Conservation (phyloP, 2,113 vertebrate genomes). For the Oryzias javanicus region DNA sequence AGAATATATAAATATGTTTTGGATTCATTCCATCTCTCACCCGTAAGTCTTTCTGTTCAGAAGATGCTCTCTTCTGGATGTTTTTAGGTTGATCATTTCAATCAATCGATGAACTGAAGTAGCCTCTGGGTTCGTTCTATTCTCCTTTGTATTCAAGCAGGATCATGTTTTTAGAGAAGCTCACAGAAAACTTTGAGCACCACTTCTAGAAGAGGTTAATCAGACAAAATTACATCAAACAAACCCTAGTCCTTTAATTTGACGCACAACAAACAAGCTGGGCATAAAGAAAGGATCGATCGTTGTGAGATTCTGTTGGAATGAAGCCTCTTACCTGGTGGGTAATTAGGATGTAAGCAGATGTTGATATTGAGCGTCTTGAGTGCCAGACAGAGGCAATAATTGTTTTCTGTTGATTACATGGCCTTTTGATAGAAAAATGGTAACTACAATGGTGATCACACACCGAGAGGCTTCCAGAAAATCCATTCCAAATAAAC, state of each 20-base stretch:
- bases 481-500: background rate
- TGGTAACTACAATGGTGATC: slow-evolving; percentile 42
- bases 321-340: slow-evolving; percentile 54
- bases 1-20: background rate
- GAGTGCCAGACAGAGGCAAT: slow-evolving; percentile 45
- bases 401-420: slow-evolving; percentile 70
- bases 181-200: background rate
- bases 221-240: slow-evolving; percentile 24
- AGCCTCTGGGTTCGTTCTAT: background rate
- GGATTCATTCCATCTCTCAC: background rate
- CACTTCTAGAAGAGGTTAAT: slow-evolving; percentile 14
- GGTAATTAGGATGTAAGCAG: slow-evolving; percentile 69
- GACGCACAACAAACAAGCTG: slow-evolving; percentile 50
- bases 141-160: background rate
- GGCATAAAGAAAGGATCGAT: slow-evolving; percentile 58
- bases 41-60: background rate
- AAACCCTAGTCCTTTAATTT: slow-evolving; percentile 19
- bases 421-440: slow-evolving; percentile 54
- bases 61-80: background rate
- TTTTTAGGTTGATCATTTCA: background rate
- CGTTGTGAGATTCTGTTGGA: slow-evolving; percentile 45
- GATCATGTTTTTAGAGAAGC: background rate
- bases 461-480: slow-evolving; percentile 16
- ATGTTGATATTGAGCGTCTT: slow-evolving; percentile 55
- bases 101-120: background rate